Conservation (phyloP, 2,113 vertebrate species). For the Copsychus sechellarum region DNA sequence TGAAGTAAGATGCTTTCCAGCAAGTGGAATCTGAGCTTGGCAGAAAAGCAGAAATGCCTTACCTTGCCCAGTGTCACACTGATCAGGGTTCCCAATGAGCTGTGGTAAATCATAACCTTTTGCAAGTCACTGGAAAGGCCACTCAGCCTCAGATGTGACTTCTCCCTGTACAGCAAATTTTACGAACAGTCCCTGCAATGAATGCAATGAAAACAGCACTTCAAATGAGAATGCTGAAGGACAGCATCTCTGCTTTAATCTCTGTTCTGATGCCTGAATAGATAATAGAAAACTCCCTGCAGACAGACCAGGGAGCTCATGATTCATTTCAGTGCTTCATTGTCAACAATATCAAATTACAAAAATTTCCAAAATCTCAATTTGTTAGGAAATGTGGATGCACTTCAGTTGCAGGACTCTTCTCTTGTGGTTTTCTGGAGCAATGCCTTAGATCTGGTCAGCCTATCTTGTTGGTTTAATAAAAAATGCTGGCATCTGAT, state of each 20-base stretch:
- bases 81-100: background rate
- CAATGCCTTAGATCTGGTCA: background rate
- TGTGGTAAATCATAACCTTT: background rate
- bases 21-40: conserved; percentile 1
- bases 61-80: background rate
- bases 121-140: background rate
- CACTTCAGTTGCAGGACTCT: background rate
- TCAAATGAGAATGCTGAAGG: background rate
- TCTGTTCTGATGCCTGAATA: background rate
- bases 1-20: background rate
- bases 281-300: background rate
- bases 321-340: background rate
- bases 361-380: background rate
- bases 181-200: background rate
- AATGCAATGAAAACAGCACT: background rate
- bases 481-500: conserved; percentile 19
- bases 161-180: background rate
- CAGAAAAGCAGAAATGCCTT: background rate
- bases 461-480: background rate
- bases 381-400: background rate
- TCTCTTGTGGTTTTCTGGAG: background rate
- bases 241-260: background rate
- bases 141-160: background rate
- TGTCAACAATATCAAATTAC: background rate
- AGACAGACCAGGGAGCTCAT: background rate